Percentiles rank a stretch among this genome's conserved stretches.
Evolutionary conservation across 2,797 vertebrate species (phyloP).

Genomic region (Neomorphus geoffroyi): DNA sequence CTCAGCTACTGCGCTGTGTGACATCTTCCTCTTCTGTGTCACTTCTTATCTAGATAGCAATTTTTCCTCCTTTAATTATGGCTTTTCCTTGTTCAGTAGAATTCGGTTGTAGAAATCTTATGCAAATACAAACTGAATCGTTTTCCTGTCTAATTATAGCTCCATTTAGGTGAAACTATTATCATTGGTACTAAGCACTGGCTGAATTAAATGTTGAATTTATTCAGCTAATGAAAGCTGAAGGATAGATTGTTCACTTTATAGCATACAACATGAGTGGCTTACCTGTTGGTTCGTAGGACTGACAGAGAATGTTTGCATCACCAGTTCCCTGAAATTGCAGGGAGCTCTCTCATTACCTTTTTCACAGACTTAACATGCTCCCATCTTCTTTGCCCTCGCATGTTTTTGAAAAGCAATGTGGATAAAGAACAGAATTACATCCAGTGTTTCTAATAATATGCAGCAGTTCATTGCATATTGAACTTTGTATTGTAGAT

Average conservation of each 20-base stretch:
- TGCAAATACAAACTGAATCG: conserved; percentile 28
- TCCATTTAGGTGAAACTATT: conserved; percentile 15
- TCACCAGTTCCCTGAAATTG: not conserved
- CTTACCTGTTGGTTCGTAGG: not conserved
- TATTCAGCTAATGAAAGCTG: conserved; percentile 17
- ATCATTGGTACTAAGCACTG: not conserved
- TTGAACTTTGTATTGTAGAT: not conserved
- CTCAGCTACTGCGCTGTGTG: not conserved
- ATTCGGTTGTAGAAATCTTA: not conserved
- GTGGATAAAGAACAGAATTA: not conserved
- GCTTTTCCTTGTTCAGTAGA: conserved; percentile 18
- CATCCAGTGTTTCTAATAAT: not conserved
- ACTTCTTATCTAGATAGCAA: conserved; percentile 2
- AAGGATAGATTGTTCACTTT: conserved; percentile 14
- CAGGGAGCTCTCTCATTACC: not conserved
- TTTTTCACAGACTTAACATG: not conserved
- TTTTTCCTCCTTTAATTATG: conserved; percentile 48
- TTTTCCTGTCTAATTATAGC: conserved; percentile 52
- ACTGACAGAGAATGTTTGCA: not conserved
- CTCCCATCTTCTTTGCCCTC: not conserved
- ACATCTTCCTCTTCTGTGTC: conserved; percentile 5
- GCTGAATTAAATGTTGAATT: conserved; percentile 12
- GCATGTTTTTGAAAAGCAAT: not conserved
- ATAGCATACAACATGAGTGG: not conserved
- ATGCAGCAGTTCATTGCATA: not conserved